Percentiles rank a stretch among this genome's conserved stretches.
Conservation (phyloP, 2,113 vertebrate species). For the Lagenorhynchus albirostris region DNA sequence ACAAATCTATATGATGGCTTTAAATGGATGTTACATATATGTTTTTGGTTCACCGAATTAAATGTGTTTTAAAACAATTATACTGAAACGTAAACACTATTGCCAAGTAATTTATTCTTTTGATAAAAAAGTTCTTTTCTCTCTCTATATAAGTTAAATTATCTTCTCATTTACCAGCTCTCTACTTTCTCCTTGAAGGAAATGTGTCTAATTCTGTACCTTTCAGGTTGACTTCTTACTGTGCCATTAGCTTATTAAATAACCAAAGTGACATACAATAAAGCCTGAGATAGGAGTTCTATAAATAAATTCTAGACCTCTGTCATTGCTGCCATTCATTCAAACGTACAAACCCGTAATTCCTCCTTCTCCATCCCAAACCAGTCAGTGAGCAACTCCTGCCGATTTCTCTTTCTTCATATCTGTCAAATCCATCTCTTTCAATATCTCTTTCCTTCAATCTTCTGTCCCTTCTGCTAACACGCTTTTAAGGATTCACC, state of each 20-base stretch:
- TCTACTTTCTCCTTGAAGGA: not conserved
- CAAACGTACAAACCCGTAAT: not conserved
- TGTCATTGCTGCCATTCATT: not conserved
- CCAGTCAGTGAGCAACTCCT: not conserved
- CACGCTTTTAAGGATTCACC: not conserved
- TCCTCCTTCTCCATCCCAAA: not conserved
- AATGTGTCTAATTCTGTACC: slow-evolving; percentile 4
- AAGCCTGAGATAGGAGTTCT: slow-evolving; percentile 7
- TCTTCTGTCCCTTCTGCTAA: not conserved
- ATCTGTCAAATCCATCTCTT: not conserved
- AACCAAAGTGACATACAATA: slow-evolving; percentile 18
- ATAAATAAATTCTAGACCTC: not conserved
- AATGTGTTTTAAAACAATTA: not conserved
- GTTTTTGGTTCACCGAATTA: not conserved
- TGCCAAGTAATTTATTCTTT: not conserved
- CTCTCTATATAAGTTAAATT: not conserved
- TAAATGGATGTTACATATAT: not conserved
- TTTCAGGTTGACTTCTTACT: slow-evolving; percentile 14
- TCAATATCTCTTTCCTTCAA: not conserved
- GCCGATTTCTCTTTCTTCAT: not conserved
- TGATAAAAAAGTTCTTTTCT: not conserved
- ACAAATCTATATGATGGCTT: not conserved
- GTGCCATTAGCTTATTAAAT: slow-evolving; percentile 33
- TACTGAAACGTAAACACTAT: not conserved
- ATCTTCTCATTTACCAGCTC: not conserved